These are phyloP conservation scores for Panurus biarmicus DNA, from an alignment of 2,113 vertebrate species.

Conservation along the genomic window DNA sequence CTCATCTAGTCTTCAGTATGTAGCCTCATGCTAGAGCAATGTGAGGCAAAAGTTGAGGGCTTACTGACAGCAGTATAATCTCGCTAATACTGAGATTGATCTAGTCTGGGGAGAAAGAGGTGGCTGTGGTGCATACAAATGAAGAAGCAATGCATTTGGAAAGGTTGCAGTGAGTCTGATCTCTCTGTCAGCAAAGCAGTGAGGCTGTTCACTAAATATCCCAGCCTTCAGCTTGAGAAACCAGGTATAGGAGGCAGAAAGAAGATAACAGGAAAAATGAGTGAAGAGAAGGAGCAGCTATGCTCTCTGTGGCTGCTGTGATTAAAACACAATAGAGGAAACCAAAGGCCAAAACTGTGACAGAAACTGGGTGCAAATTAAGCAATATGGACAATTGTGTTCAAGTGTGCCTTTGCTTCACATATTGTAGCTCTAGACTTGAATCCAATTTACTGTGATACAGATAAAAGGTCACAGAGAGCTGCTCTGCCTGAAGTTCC, in stretches of 20 bases:
- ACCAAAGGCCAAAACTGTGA: not conserved
- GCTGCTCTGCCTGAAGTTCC: not conserved
- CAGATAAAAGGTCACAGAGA: not conserved
- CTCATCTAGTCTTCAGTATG: not conserved
- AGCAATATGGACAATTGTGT: not conserved
- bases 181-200: not conserved
- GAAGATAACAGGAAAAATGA: not conserved
- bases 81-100: not conserved
- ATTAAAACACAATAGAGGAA: not conserved
- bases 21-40: not conserved
- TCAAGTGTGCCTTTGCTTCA: not conserved
- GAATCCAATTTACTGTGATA: not conserved
- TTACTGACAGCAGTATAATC: slow-evolving; percentile 5
- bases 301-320: not conserved
- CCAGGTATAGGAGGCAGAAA: not conserved
- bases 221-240: not conserved
- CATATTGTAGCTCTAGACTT: not conserved
- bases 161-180: not conserved
- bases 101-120: not conserved
- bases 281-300: not conserved
- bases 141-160: not conserved
- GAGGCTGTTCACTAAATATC: not conserved
- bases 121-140: slow-evolving; percentile 3
- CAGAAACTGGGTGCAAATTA: not conserved
- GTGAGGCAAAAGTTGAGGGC: not conserved